A percentile compares a stretch with the other conserved stretches of the same genome.
Conservation (phyloP, 2,797 vertebrate genomes). For the Smutsia gigantea region DNA sequence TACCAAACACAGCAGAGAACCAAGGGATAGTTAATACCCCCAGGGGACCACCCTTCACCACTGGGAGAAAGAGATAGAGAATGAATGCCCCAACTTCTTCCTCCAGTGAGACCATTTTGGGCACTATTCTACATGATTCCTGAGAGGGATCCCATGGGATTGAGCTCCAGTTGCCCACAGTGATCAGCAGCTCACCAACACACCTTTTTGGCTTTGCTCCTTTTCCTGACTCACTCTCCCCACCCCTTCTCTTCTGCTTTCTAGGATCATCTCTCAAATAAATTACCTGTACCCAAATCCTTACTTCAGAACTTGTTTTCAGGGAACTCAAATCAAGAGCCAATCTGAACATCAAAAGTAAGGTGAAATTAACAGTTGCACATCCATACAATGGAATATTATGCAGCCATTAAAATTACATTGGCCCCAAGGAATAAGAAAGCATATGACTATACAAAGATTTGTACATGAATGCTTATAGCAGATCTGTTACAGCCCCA, state of each 20-base stretch:
- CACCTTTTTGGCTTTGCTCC: neutral
- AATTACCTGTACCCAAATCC: neutral
- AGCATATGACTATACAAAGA: neutral
- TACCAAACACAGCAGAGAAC: neutral
- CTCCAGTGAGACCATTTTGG: neutral
- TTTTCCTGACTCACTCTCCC: neutral
- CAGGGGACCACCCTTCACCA: neutral
- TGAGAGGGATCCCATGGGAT: neutral
- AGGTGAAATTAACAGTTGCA: neutral
- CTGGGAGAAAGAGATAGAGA: neutral
- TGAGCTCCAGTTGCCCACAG: neutral
- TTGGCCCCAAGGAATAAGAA: constrained; percentile 28
- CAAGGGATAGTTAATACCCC: neutral
- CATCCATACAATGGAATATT: neutral
- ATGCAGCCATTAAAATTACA: neutral
- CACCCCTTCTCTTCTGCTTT: neutral
- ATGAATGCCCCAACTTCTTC: neutral
- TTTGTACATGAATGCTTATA: neutral
- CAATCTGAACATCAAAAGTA: neutral
- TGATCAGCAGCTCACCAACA: neutral
- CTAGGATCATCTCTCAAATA: neutral
- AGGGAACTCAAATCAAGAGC: constrained; percentile 5
- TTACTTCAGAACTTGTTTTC: neutral
- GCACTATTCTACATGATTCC: neutral
- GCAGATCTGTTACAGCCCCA: neutral